Base-by-base conservation (phyloP, 2,888 invertebrate species). In the Terebella lapidaria region DNA sequence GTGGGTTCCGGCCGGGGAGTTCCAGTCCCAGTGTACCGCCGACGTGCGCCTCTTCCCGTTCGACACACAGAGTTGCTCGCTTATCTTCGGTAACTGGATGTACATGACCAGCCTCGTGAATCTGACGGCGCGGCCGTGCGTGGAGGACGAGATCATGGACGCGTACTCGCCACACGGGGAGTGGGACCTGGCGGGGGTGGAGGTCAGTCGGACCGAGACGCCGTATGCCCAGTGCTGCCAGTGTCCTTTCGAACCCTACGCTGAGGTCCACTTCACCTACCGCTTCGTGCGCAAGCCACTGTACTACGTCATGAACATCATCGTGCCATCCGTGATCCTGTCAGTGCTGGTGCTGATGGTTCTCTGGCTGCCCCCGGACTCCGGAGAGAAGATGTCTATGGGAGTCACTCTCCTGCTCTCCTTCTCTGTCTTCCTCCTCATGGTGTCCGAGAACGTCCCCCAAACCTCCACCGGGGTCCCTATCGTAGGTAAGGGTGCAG, bases 381-480 rank as follows among this genome's bases (percentile, higher is more conserved):
- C 49, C 49, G 49, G 49, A 10, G 53, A 53, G 27, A 53, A 26
- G 53, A 26, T 53, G 10, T 22, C 26, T 3, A 53, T 26, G 24
- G 53, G 53, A 53, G 26, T 53, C 53, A 25, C 53, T 5, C 53
- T 53, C 10, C 53, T 53, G 4, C 22, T 53, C 10, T 53, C 53
- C 10, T 53, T 26, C 20, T n/a, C 49, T 5, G 49, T 49, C n/a
- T 49, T 49, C 22, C 10, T 49, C 49, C 18, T 49, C 24, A n/a
- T 22, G 49, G 49, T 49, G 22, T 49, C 49, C 49, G 49, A 49
- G 5, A 22, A 22, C 18, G 24, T 49, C 10, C 53, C 53, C 10
- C 5, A 53, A 24, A 53, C 53, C 27, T 53, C 53, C 5, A 27
- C 22, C 4, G 53, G 15, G 25, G 53, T 53, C 4, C 53, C 53